Base-by-base conservation (phyloP, 2,113 vertebrate species). In the Micromys minutus region DNA sequence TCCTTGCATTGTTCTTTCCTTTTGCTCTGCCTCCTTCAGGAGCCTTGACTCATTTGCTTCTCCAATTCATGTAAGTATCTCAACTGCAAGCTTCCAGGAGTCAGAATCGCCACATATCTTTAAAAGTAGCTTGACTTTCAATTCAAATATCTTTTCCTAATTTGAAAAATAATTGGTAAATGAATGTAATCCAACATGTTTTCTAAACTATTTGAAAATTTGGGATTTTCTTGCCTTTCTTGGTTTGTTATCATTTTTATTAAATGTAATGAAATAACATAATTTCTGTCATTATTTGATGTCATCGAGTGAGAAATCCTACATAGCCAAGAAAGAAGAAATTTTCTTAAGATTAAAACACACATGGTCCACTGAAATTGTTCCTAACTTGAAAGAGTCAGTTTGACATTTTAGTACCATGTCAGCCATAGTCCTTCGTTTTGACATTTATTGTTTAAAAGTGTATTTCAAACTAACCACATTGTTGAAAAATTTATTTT, bases 301-400 rank as follows among this genome's bases (percentile, higher is more conserved):
- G 9, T 89, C 17, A 85, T 71, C 24, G 80, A 4, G 89, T 89
- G 89, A 87, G 77, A 83, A 29, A 0, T 47, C 89, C 36, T 4
- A 42, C 3, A 21, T 26, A 71, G 3, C 75, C 84, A 36, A 34
- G 83, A 22, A 36, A 29, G 67, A 94, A 89, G 80, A 79, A 65
- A 63, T 76, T 15, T 3, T 34, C 13, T 12, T 69, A 91, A 84
- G 61, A 86, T 19, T 89, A 83, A 74, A 94, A 94, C 93, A 80
- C 52, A 42, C 0, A 45, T 21, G 17, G 5, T 87, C 29, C 36
- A 80, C 77, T 47, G 74, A 92, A 67, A 80, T 90, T 87, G 81
- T 92, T 94, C 92, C 96, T 85, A 91, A 87, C 45, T 94, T 95
- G 42, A 93, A 89, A 96, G 83, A 76, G 55, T 75, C 7, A 89